A percentile compares a stretch with the other conserved stretches of the same genome.
Evolutionary conservation across 1,140 invertebrate genomes (phyloP).

Genomic region (Aphidius gifuensis): DNA sequence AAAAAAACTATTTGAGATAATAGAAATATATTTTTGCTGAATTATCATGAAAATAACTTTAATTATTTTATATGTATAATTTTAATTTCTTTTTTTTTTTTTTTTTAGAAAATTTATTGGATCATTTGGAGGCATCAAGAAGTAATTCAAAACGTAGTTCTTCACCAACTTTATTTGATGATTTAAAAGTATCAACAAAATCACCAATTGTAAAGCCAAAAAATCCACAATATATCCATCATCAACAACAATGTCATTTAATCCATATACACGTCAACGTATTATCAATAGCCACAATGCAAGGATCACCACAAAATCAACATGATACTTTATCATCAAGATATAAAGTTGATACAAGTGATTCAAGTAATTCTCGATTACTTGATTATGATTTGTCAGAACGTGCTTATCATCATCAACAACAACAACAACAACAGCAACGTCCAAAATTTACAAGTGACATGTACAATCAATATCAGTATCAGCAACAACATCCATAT

Average conservation of each 20-base stretch:
- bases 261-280: too few relatives aligned
- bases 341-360: constrained; percentile 10
- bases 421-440: constrained; percentile 6
- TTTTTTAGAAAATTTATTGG: too few relatives aligned
- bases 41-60: too few relatives aligned
- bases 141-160: not conserved
- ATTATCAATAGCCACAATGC: too few relatives aligned
- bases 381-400: constrained; percentile 23
- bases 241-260: constrained; percentile 1
- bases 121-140: not conserved
- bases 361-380: not conserved
- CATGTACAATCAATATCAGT: constrained; percentile 22
- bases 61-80: too few relatives aligned
- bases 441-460: constrained; percentile 9
- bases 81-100: too few relatives aligned
- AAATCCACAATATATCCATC: constrained; percentile 19
- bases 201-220: constrained; percentile 4
- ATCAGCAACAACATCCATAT: constrained; percentile 12
- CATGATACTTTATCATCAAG: constrained; percentile 20
- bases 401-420: not conserved
- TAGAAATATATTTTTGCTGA: too few relatives aligned
- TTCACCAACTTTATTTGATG: too few relatives aligned
- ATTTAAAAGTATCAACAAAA: not conserved
- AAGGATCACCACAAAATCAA: constrained; percentile 25
- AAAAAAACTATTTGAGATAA: too few relatives aligned